Conservation (phyloP, 2,888 invertebrate species). For the Crematogaster levior region DNA sequence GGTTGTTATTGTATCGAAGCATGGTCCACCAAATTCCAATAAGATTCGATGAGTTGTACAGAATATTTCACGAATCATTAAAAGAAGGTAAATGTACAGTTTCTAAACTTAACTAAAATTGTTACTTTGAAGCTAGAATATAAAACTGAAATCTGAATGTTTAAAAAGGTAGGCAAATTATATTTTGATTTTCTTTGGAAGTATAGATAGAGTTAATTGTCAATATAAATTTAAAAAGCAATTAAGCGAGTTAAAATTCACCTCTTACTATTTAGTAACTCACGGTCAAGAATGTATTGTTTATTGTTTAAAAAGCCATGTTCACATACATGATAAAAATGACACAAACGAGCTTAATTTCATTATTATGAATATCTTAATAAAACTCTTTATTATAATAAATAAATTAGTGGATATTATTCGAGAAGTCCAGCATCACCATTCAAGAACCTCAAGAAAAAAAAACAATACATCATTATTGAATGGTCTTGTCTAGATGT, state of each 20-base stretch:
- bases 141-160: background rate
- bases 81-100: background rate
- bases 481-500: slow-evolving; percentile 80
- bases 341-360: too few species aligned
- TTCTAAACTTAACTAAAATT: too few species aligned
- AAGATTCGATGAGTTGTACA: background rate
- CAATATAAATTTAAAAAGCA: background rate
- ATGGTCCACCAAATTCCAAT: background rate
- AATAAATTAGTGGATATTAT: background rate
- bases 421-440: background rate
- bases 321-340: background rate
- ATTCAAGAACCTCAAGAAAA: slow-evolving; percentile 37
- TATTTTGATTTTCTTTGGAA: background rate
- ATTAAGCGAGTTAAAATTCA: too few species aligned
- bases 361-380: background rate
- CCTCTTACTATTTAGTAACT: too few species aligned
- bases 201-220: background rate
- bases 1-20: background rate
- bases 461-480: slow-evolving; percentile 79
- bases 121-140: background rate
- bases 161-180: background rate
- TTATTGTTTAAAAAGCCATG: too few species aligned
- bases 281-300: too few species aligned
- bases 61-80: background rate
- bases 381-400: background rate